Base-by-base conservation (phyloP, 2,797 vertebrate species). In the Kryptolebias ocellatus region DNA sequence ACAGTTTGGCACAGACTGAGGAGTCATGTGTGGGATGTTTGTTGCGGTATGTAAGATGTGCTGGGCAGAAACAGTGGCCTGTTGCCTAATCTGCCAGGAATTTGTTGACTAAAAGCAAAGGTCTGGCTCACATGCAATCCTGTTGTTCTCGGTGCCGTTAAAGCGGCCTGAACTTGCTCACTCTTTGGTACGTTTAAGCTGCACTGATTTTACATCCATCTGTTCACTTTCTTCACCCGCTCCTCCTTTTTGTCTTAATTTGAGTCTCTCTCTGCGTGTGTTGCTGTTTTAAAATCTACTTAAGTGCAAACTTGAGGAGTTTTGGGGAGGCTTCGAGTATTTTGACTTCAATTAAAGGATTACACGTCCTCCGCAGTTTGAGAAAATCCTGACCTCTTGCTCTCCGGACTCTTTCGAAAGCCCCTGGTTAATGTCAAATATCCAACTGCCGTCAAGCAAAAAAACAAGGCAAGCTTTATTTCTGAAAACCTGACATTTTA, bases 1-100 rank as follows among this genome's bases (percentile, higher is more conserved):
- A 67, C 51, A 60, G 66, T 74, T 79, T 72, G 66, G 76, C 69
- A 61, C 53, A 61, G 76, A 50, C 47, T 59, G 64, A 73, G 59
- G 83, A 70, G 83, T 57, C 73, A 45, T 56, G 67, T 56, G 60
- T 53, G 87, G 79, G 84, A 86, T 87, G 79, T 85, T 90, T 87
- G 81, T 83, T 76, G 74, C 78, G 86, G 81, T 87, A 90, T 92
- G 88, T 80, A 84, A 90, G 81, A 88, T 85, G 79, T 77, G 69
- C 87, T 78, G 79, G 79, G 72, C 81, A 86, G 88, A 92, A 87
- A 83, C 80, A 80, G 71, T 72, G 79, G 84, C 80, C 78, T 88
- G 88, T 91, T 93, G 88, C 86, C 85, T 92, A 92, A 93, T 94
- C 86, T 88, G 76, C 63, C 51, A 89, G 91, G 92, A 93, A 93